Conservation (phyloP, 2,888 invertebrate species). For the Elegia similella region DNA sequence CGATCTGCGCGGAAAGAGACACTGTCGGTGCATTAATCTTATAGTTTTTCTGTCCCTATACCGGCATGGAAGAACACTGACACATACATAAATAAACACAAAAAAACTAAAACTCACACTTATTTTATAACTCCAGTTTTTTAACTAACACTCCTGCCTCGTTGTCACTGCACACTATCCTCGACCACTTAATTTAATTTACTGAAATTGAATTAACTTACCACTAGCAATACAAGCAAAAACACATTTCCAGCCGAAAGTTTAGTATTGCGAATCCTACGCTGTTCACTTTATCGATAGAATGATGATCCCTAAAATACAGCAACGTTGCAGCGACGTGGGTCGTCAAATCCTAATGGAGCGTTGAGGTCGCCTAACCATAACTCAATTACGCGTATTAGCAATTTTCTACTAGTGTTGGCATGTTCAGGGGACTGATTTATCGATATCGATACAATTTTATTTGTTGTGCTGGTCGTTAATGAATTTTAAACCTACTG, state of each 20-base stretch:
- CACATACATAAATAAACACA: background rate
- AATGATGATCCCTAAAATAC: slow-evolving; percentile 17
- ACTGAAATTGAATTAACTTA: slow-evolving; percentile 17
- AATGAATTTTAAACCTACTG: background rate
- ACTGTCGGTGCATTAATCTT: too few species aligned
- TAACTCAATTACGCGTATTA: slow-evolving; percentile 80
- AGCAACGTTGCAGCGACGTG: slow-evolving; percentile 35
- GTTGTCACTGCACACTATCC: background rate
- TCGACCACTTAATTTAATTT: slow-evolving; percentile 6
- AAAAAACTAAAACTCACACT: slow-evolving; percentile 6
- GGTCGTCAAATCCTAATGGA: slow-evolving; percentile 58
- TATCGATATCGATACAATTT: slow-evolving; percentile 31
- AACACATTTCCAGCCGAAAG: slow-evolving; percentile 43
- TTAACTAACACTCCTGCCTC: background rate
- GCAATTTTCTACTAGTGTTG: slow-evolving; percentile 68
- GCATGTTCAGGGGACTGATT: slow-evolving; percentile 23
- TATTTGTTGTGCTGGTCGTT: background rate
- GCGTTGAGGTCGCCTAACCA: slow-evolving; percentile 63
- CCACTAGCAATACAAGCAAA: slow-evolving; percentile 21
- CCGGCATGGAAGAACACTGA: too few species aligned
- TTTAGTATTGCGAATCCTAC: background rate
- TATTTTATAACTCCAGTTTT: background rate
- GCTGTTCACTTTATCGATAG: slow-evolving; percentile 25
- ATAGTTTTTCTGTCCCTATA: too few species aligned
- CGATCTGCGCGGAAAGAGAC: too few species aligned